Base-by-base conservation (phyloP, 2,797 vertebrate genomes). In the Smutsia temminckii region DNA sequence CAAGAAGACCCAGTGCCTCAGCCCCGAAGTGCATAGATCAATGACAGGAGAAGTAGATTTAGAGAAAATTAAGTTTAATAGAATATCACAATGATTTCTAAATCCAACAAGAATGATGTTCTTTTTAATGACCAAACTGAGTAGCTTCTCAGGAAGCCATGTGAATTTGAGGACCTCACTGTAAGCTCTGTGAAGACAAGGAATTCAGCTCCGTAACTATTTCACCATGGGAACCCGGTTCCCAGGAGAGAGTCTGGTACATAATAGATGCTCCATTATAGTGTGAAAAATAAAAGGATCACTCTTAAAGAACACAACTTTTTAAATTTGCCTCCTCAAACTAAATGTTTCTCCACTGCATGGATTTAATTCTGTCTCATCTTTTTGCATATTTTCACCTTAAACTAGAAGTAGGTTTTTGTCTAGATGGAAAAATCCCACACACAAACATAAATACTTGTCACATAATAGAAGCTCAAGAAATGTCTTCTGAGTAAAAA, bases 401-500 rank as follows among this genome's bases (percentile, higher is more conserved):
- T 89, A 64, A 93, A 81, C 13, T 68, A 0, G 68, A 77, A 92
- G 34, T 51, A 81, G 23, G 20, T 64, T 89, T 95, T 86, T 92
- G 37, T 49, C 63, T 92, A 42, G 23, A 14, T 79, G 8, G 64
- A 59, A 83, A 81, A 64, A 75, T 29, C 5, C 9, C 37, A 40
- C 27, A 53, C 32, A 86, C 27, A 85, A 40, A 37, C 12, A 46
- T 8, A 79, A 93, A 86, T 83, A 57, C 12, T 71, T 63, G 16
- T 89, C 23, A 84, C 61, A 86, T 74, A 93, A 75, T 9, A 87
- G 59, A 90, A 93, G 42, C 53, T 92, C 53, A 92, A n/a, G 59
- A 79, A 93, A 74, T 79, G 34, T 75, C 88, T 93, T 64, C 29
- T 75, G n/a, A 95, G 40, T 85, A 13, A 88, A 71, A 89, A 78